Base-by-base conservation (phyloP, 2,113 vertebrate genomes). In the Ptilonorhynchus violaceus region DNA sequence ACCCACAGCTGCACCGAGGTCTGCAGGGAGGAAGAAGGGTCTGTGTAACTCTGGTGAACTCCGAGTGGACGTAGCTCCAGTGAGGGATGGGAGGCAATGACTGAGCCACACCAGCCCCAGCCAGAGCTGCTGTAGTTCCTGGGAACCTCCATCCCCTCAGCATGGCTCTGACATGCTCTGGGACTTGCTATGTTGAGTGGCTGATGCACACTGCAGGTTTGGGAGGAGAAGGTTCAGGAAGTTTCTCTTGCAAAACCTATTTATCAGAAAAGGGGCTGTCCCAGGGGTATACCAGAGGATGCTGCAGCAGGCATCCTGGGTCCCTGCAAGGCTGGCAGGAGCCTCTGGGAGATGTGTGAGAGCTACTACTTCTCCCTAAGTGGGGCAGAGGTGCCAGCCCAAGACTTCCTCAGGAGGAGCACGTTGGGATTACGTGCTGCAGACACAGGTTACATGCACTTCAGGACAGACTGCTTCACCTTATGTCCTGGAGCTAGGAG, bases 151-250 rank as follows among this genome's bases (percentile, higher is more conserved):
- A 0, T 37, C 4, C 52, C 47, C 19, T 11, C 49, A 72, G 2
- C 42, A 41, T 1, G 3, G 55, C 44, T 76, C 81, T 2, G 0
- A n/a, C 33, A 15, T 1, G 0, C 18, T 7, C 62, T 7, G 1
- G 53, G 73, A 30, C 49, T 96, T 10, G 3, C 75, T 77, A 33
- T 30, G 31, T 21, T 4, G 8, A 80, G 67, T 5, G 1, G 41
- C 25, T 70, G 80, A 47, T 83, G 53, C 37, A 30, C 9, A 2
- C 15, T 70, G 56, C 42, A 63, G 53, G 59, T 59, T 35, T 55
- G 11, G 49, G 42, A 72, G 39, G 42, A 84, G 22, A 46, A 84
- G 4, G 18, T 63, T 90, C 49, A 52, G 39, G 67, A 95, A 73
- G 44, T 60, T 63, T 60, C n/a, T 75, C 25, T 68, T 76, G 44